Percentiles rank a stretch among this genome's conserved stretches.
These are phyloP conservation scores for Pyralis farinalis DNA, from an alignment of 2,888 invertebrate genomes.

Conservation along the genomic window DNA sequence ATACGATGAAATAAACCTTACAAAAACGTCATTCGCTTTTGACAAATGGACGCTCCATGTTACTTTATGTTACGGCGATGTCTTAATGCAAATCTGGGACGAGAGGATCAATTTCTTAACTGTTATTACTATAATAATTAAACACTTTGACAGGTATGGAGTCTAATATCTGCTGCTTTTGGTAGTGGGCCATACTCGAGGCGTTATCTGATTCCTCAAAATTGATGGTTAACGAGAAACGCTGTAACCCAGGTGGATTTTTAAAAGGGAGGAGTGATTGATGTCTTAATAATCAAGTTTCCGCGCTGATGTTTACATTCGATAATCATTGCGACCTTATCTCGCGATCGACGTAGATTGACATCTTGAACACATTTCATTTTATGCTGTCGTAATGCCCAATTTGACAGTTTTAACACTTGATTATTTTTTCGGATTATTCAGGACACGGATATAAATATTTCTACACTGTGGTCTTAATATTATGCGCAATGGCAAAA, in stretches of 20 bases:
- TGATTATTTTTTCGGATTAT: no score
- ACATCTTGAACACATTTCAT: not conserved
- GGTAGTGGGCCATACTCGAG: constrained; percentile 11
- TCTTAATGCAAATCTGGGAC: constrained; percentile 53
- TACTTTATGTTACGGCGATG: constrained; percentile 18
- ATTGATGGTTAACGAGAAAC: constrained; percentile 33
- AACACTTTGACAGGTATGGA: constrained; percentile 12
- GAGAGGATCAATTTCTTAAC: constrained; percentile 45
- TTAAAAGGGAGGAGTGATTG: constrained; percentile 20
- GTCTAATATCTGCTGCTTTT: constrained; percentile 51
- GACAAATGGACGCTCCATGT: constrained; percentile 14
- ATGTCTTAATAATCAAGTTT: constrained; percentile 34
- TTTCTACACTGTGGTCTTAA: no score
- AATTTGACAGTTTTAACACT: not conserved
- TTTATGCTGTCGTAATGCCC: not conserved
- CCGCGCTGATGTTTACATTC: constrained; percentile 18
- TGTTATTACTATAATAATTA: constrained; percentile 30
- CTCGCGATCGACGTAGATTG: not conserved
- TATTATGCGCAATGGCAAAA: no score
- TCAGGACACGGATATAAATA: no score
- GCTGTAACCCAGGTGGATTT: constrained; percentile 17
- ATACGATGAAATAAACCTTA: constrained; percentile 5
- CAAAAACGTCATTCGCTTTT: constrained; percentile 3
- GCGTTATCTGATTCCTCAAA: constrained; percentile 37
- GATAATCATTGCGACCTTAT: constrained; percentile 2